Percentiles rank a stretch among this genome's conserved stretches.
Evolutionary conservation across 2,888 invertebrate genomes (phyloP).

Genomic region (Nematopogon swammerdamellus): DNA sequence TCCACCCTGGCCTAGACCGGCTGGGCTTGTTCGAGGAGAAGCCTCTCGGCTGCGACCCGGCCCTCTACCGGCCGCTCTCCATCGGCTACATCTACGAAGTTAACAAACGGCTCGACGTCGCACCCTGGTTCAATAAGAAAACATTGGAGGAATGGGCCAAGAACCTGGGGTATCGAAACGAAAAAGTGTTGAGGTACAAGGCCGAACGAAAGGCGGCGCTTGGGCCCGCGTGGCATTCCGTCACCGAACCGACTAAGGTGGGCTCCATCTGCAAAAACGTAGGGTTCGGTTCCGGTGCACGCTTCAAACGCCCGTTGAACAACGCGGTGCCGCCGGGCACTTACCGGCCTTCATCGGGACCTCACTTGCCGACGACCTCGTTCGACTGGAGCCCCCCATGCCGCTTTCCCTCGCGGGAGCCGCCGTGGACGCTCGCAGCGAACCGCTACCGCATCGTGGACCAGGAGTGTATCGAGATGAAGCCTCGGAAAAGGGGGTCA

Average conservation of each 20-base stretch:
- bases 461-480: constrained; percentile 29
- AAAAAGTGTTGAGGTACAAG: constrained; percentile 23
- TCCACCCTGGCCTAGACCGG: constrained; percentile 32
- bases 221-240: constrained; percentile 35
- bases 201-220: constrained; percentile 24
- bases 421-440: constrained; percentile 34
- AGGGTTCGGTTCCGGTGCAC: constrained; percentile 30
- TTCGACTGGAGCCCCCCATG: constrained; percentile 36
- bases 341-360: constrained; percentile 32
- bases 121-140: constrained; percentile 35
- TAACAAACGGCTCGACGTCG: constrained; percentile 19
- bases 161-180: constrained; percentile 41
- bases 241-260: constrained; percentile 17
- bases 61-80: constrained; percentile 26
- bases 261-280: constrained; percentile 29
- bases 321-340: constrained; percentile 32
- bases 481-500: constrained; percentile 33
- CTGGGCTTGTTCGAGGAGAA: constrained; percentile 23
- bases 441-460: constrained; percentile 36
- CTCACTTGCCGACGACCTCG: constrained; percentile 28
- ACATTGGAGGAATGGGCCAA: constrained; percentile 39
- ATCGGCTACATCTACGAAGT: constrained; percentile 23
- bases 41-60: constrained; percentile 30
- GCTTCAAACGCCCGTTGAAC: constrained; percentile 17
- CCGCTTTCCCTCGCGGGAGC: constrained; percentile 26